Conservation (phyloP, 2,113 vertebrate species). For the Ochotona curzoniae region DNA sequence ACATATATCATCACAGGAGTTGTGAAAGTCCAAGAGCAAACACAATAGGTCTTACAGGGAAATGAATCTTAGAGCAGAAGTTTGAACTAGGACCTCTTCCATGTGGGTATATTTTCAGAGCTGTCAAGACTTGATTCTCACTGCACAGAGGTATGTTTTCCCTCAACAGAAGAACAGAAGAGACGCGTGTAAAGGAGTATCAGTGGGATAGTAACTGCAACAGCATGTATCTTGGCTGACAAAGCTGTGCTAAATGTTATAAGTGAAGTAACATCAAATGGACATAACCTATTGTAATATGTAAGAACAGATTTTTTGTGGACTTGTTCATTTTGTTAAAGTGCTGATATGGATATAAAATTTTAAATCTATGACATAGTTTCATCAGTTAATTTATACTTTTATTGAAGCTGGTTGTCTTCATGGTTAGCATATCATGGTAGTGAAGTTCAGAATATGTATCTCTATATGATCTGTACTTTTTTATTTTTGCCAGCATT, state of each 20-base stretch:
- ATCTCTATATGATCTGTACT: not conserved
- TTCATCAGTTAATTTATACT: slow-evolving; percentile 22
- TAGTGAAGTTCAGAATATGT: not conserved
- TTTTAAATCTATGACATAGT: not conserved
- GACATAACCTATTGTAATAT: slow-evolving; percentile 50
- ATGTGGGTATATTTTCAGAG: not conserved
- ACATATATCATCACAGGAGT: slow-evolving; percentile 9
- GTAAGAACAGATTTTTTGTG: slow-evolving; percentile 48
- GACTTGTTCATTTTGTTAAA: slow-evolving; percentile 42
- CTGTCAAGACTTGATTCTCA: not conserved
- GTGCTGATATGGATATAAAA: not conserved
- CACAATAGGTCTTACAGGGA: not conserved
- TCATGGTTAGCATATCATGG: not conserved
- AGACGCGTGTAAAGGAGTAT: slow-evolving; percentile 65
- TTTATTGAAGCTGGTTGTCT: not conserved
- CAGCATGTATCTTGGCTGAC: slow-evolving; percentile 62
- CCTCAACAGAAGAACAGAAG: slow-evolving; percentile 51
- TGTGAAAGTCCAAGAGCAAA: not conserved
- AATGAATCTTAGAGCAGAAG: not conserved
- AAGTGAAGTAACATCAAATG: slow-evolving; percentile 36
- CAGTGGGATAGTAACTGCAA: slow-evolving; percentile 58
- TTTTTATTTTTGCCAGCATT: slow-evolving; percentile 12
- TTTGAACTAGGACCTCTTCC: slow-evolving; percentile 2
- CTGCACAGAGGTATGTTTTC: not conserved
- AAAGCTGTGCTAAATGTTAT: slow-evolving; percentile 71